These are phyloP conservation scores for Pagrus major DNA, from an alignment of 2,113 vertebrate species.

Conservation along the genomic window DNA sequence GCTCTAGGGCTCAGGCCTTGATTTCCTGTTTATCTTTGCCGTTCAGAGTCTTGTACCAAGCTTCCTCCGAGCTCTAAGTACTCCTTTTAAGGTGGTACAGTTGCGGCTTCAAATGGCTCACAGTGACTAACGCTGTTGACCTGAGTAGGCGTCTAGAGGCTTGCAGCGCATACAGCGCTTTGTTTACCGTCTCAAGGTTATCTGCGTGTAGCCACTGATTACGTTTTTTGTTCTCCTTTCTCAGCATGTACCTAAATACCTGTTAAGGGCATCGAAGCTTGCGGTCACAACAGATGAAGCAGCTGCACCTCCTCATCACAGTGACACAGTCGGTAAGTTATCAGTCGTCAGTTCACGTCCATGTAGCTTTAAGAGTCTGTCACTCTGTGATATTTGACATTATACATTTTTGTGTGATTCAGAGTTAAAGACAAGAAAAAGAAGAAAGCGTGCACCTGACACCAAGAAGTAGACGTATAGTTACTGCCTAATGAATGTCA, in stretches of 20 bases:
- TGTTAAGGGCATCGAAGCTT: slow-evolving; percentile 40
- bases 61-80: neutral
- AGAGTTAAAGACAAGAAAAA: slow-evolving; percentile 38
- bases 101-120: neutral
- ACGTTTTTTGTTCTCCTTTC: slow-evolving; percentile 7
- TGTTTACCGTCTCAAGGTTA: slow-evolving; percentile 3
- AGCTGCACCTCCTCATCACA: neutral
- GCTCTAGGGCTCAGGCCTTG: neutral
- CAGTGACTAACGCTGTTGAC: neutral
- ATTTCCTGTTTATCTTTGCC: neutral
- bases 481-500: neutral
- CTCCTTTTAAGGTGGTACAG: neutral
- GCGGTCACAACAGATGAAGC: neutral
- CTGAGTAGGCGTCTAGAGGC: neutral
- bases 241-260: slow-evolving; percentile 72
- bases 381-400: neutral
- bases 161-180: neutral
- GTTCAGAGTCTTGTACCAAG: neutral
- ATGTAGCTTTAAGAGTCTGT: fast-evolving
- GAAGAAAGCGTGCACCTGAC: slow-evolving; percentile 11
- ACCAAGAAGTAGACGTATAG: neutral
- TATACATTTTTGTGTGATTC: neutral
- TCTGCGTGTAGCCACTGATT: too few relatives aligned
- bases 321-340: slow-evolving; percentile 32
- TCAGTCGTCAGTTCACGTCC: neutral